Base-by-base conservation (phyloP, 2,888 invertebrate genomes). In the Ectemnius cavifrons region DNA sequence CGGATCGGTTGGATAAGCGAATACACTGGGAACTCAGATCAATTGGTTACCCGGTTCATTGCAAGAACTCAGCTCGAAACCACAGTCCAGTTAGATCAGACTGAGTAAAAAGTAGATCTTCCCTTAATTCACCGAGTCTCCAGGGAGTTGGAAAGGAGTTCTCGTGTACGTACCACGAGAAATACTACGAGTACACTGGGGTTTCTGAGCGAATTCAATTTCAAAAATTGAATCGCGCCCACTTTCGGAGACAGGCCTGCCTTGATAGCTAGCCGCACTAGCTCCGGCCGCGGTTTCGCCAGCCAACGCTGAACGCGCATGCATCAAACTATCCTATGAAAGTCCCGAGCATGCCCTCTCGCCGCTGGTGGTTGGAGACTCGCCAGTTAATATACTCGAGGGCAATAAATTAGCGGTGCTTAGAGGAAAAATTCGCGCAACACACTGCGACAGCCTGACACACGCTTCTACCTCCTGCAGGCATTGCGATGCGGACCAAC, bases 351-450 rank as follows among this genome's bases (percentile, higher is more conserved):
- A 75, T 75, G 77, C 80, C 69, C 72, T 83, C 60, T 61, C 71
- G 46, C 8, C 64, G 60, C 16, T 72, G 57, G 56, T 56, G 75
- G 80, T 80, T 83, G 83, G 81, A 81, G 80, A 67, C 67, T 67
- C 75, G 83, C 83, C 81, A 83, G 83, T 83, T 81, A 83, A 81
- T 81, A 80, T 83, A 81, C 83, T 81, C 71, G 58, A 63, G 8
- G 45, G 63, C 67, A 63, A 81, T 81, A 82, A 81, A 81, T 81
- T 74, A 73, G 37, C 74, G n/a, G 6, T 37, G 56, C 28, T 27
- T 59, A 56, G 65, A 73, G 77, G 2, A 81, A 83, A 83, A 83
- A 69, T 75, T 46, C 47, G 14, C 52, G 5, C 52, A 13, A 16
- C 52, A 52, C 52, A 14, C n/a, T 16, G 16, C 52, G 16, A 16